Base-by-base conservation (phyloP, 2,797 vertebrate species). In the Prunella strophiata region DNA sequence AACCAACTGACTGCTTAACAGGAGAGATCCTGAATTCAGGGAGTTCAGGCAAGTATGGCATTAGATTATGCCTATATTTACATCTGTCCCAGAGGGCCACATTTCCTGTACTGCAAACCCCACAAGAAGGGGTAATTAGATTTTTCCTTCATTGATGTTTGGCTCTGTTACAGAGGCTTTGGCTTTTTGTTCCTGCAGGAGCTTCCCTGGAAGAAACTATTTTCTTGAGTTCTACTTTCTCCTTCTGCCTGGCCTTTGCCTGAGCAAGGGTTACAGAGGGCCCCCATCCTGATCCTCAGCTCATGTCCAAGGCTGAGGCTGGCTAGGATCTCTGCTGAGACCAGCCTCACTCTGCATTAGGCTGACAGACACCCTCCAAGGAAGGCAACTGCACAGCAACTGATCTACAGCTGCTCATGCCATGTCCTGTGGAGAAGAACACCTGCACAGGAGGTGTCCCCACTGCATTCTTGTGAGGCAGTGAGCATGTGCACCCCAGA, bases 41-140 rank as follows among this genome's bases (percentile, higher is more conserved):
- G 23, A 70, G 34, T 76, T 74, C 52, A 48, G 36, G 76, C 51
- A 85, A 94, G 27, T 34, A 62, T 5, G 1, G 36, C 36, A 54
- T 85, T 91, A 51, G 58, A 71, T 90, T 93, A 40, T n/a, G 57
- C 22, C 58, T 87, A 47, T 81, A 80, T 82, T 85, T 89, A 76
- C 67, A 91, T 86, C 58, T 66, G 7, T 85, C 92, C 74, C 86
- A 82, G 29, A 82, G 32, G 38, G 45, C 34, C n/a, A 52, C 55
- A 18, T 82, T 95, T 95, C 86, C 88, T 95, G 77, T 70, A 51
- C 48, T 90, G 71, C 59, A 73, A 88, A 71, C n/a, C 52, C 55
- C 70, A 77, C 23, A 93, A 84, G 73, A 78, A 94, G 42, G 21
- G 19, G 30, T 86, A 90, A 94, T 82, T 82, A 66, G 40, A 58